Base-by-base conservation (phyloP, 2,888 invertebrate genomes). In the Drosophila meridionalis region DNA sequence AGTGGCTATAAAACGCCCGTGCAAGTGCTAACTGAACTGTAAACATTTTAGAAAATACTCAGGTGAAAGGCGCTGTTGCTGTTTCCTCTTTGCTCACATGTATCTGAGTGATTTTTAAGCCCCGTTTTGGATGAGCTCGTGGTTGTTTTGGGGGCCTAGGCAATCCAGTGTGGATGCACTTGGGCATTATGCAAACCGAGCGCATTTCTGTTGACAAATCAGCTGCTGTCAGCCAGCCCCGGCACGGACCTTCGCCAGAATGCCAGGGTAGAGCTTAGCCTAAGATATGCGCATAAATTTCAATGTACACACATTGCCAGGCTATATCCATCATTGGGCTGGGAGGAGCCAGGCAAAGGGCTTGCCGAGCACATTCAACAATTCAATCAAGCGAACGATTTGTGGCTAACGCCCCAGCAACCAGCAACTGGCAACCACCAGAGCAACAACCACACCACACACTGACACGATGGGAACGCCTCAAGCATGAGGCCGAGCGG, bases 371-470 rank as follows among this genome's bases (percentile, higher is more conserved):
- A 63, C 68, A 80, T 77, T 66, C 69, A 83, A 73, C 78, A 80
- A 82, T 88, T 88, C 86, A 86, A 83, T 88, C 83, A 83, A 82
- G 71, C 75, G 42, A 74, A 62, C 86, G 73, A 82, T 88, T 88
- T 87, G 85, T 70, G 88, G 82, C 72, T 71, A 78, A 80, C 71
- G 67, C 77, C 77, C 50, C 38, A 42, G 40, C 42, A 52, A 47
- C 57, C 45, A 52, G n/a, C n/a, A n/a, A n/a, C n/a, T n/a, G n/a
- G 40, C 42, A 52, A 47, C 57, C 45, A 52, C 38, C 28, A 69
- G 50, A 40, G 36, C 38, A 52, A 38, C 30, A 69, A 48, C 50
- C 66, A 34, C 34, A 34, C 34, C n/a, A 67, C 50, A 34, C 59
- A 52, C 62, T 68, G 65, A 70, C 68, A 69, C 53, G 72, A 53